Base-by-base conservation (phyloP, 2,888 invertebrate species). In the Parthenolecanium corni region DNA sequence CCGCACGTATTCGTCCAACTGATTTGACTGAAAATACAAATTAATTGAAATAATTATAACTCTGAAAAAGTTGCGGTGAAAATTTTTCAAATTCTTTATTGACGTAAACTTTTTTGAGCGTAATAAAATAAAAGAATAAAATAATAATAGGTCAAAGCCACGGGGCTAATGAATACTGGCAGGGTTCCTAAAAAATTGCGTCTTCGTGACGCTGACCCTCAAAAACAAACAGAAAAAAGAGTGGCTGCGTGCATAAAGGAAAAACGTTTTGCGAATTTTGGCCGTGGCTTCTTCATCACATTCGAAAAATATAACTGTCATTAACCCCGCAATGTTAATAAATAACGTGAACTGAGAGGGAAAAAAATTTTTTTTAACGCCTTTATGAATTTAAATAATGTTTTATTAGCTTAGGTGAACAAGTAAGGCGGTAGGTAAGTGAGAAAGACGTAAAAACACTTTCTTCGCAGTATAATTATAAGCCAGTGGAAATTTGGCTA, bases 121-220 rank as follows among this genome's bases (percentile, higher is more conserved):
- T 9, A 31, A 31, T 31, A 4, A 31, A 31, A 4, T 4, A 31
- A 31, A 9, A n/a, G 40, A 40, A 40, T n/a, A 14, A 20, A 44
- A n/a, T 9, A 46, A 57, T 57, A 57, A 31, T 57, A 57, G 57
- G 57, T 57, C 57, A 57, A 57, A 57, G 47, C 57, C 57, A 57
- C 47, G 46, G 47, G 57, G 57, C 47, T 57, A 57, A 24, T 25
- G 47, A 57, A 57, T 57, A 24, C 25, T 57, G 57, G 57, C 44
- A 23, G 31, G 20, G 18, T 57, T 57, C 57, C 57, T 23, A 57
- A 57, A 57, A 57, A 46, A 57, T 47, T 57, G 25, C 57, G 57
- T 44, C 31, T 31, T 31, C 25, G 57, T 57, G 47, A 57, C 57
- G 57, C 57, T 57, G 57, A 57, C 57, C 57, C 57, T 57, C 57